These are phyloP conservation scores for Rhea pennata DNA, from an alignment of 2,113 vertebrate genomes.

Conservation along the genomic window DNA sequence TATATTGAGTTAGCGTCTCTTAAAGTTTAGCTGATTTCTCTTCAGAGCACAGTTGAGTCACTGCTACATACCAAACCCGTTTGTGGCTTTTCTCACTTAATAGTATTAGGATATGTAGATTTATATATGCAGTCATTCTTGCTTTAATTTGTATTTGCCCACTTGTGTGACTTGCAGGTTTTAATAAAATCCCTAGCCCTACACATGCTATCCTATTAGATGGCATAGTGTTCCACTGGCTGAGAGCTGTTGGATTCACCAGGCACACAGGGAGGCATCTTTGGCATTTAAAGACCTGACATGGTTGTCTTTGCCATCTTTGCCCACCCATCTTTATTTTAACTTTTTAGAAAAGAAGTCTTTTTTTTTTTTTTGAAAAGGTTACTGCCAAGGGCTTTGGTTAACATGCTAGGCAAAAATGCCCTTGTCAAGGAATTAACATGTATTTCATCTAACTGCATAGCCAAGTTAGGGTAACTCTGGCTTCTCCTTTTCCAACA, in stretches of 20 bases:
- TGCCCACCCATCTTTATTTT: neutral
- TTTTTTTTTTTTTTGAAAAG: neutral
- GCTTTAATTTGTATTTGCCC: neutral
- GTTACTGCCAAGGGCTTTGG: neutral
- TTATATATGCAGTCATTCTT: neutral
- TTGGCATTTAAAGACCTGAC: neutral
- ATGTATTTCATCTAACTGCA: neutral
- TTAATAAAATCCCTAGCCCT: neutral
- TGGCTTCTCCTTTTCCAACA: neutral
- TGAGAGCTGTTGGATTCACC: neutral
- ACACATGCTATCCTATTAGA: neutral
- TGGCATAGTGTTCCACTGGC: neutral
- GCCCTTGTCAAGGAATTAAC: neutral
- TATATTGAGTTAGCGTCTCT: slow-evolving; percentile 63
- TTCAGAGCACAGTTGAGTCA: slow-evolving; percentile 36
- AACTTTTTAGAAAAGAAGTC: neutral
- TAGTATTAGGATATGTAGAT: neutral
- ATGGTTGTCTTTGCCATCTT: neutral
- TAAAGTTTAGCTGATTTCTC: slow-evolving; percentile 23
- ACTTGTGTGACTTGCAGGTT: slow-evolving; percentile 6
- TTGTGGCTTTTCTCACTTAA: neutral
- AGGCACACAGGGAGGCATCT: neutral
- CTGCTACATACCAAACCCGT: neutral
- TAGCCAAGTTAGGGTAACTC: neutral
- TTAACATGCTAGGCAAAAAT: neutral